Base-by-base conservation (phyloP, 2,113 vertebrate genomes). In the Erythrocercus mccallii region DNA sequence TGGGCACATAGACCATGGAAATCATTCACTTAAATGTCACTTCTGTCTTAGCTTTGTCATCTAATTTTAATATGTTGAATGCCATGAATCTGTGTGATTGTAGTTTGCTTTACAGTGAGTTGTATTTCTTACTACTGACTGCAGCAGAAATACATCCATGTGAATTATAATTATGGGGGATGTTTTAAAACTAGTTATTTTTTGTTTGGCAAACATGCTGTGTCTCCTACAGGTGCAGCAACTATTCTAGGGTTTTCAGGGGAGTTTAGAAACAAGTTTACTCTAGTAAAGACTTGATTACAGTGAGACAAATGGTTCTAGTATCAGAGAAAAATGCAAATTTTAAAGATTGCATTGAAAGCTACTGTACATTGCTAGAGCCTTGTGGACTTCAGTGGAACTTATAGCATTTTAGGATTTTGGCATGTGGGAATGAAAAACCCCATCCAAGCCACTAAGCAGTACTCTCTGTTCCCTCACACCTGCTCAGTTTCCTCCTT, bases 21-120 rank as follows among this genome's bases (percentile, higher is more conserved):
- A 71, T 88, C 65, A 78, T 81, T 94, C 80, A 66, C 38, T 92
- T 81, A 90, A 92, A 92, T 89, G 90, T 89, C 86, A 85, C 48
- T 89, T 90, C 68, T 92, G 70, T 86, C 78, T 81, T 81, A 57
- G 48, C 61, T 83, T 95, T 92, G 87, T 77, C 38, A 81, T 78
- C 85, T 88, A 54, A 69, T 88, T 95, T 96, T 91, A 86, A 74
- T 80, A 83, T 38, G 35, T 44, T 83, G 81, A 94, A 69, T 80
- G 53, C 70, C 58, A 50, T 90, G 37, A 91, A 66, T 95, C 69
- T 79, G 47, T 86, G 56, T 93, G 64, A 74, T 88, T 86, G 87
- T 62, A 60, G 37, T 61, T 80, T 19, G 12, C 54, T 64, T 85
- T 86, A 61, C 64, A 81, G 37, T 45, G 53, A 58, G 28, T 27